Percentiles rank a stretch among this genome's conserved stretches.
phyloP scores from a whole-genome alignment of 2,888 invertebrate species.

The Margaritifera margaritifera region DNA sequence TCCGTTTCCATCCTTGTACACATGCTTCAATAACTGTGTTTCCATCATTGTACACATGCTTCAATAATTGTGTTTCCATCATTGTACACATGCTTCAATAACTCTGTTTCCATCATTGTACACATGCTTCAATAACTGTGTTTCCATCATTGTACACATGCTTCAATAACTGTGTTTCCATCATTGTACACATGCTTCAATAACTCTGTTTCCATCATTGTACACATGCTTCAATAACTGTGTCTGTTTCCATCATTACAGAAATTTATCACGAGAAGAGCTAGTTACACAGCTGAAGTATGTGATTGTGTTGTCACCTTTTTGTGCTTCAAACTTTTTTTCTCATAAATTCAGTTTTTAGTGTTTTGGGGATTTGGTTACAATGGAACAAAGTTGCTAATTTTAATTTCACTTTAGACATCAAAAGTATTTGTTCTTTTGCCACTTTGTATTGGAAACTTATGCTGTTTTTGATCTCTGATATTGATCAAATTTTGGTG shows the following conservation, averaged over 20 bases:
- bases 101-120: constrained; percentile 10
- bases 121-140: neutral
- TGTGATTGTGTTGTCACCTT: constrained; percentile 14
- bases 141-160: constrained; percentile 10
- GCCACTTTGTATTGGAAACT: too few relatives aligned
- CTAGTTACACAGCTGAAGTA: constrained; percentile 32
- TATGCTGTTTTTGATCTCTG: too few relatives aligned
- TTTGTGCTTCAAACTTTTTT: too few relatives aligned
- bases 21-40: neutral
- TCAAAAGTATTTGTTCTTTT: too few relatives aligned
- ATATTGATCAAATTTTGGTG: too few relatives aligned
- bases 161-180: neutral
- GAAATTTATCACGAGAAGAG: constrained; percentile 28
- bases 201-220: constrained; percentile 6
- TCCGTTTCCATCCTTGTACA: neutral
- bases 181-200: too few relatives aligned
- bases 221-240: neutral
- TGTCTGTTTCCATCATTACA: constrained; percentile 16
- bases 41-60: constrained; percentile 8
- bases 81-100: too few relatives aligned
- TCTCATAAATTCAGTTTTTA: too few relatives aligned
- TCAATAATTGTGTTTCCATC: neutral
- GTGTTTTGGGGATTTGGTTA: too few relatives aligned
- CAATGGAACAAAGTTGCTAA: too few relatives aligned
- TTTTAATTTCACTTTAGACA: too few relatives aligned